Evolutionary conservation across 2,797 vertebrate species (phyloP).

Genomic region (Macrochelys suwanniensis): DNA sequence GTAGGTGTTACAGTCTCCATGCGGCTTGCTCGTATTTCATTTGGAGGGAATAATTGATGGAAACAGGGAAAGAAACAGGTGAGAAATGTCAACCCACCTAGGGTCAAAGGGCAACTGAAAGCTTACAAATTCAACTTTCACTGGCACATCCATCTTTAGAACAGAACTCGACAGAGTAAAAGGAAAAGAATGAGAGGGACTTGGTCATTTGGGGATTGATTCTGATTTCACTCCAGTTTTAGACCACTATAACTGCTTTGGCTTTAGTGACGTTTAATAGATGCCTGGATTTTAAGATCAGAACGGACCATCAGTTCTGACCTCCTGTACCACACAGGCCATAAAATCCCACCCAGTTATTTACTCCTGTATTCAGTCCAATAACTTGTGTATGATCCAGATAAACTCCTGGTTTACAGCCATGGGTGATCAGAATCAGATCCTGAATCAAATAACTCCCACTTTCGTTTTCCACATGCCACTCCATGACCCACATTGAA

Average conservation of each 20-base stretch:
- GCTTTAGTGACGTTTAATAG: not conserved
- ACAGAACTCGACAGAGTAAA: not conserved
- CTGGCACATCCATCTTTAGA: not conserved
- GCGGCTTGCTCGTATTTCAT: not conserved
- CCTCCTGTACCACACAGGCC: not conserved
- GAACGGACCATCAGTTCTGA: not conserved
- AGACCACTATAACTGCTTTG: not conserved
- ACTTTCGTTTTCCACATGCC: not conserved
- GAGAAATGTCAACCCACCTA: not conserved
- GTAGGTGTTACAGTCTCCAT: not conserved
- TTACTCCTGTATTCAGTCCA: not conserved
- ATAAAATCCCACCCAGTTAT: no score
- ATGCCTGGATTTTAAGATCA: not conserved
- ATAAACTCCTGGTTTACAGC: not conserved
- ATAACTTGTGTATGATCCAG: not conserved
- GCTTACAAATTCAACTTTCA: not conserved
- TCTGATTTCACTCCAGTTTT: not conserved
- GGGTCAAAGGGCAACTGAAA: conserved; percentile 2
- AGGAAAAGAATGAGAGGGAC: not conserved
- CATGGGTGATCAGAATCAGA: not conserved
- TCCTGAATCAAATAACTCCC: no score
- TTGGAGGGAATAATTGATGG: not conserved
- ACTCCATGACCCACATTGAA: not conserved
- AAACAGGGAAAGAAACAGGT: not conserved
- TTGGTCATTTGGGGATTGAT: not conserved